phyloP scores from a whole-genome alignment of 2,797 vertebrate genomes.

The Anolis apletophallus region DNA sequence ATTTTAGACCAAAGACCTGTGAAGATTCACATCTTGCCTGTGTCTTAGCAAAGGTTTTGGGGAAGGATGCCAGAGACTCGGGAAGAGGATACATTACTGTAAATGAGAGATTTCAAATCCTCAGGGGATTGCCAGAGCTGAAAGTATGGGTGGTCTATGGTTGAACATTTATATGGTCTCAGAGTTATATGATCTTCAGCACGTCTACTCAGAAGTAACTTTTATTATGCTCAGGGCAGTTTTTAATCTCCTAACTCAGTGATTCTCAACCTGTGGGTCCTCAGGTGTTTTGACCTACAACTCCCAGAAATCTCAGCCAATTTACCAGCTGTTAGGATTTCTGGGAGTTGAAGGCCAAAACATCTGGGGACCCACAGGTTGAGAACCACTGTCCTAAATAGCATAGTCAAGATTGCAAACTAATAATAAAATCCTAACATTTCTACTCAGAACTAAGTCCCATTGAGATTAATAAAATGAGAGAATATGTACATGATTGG shows the following conservation, averaged over 20 bases:
- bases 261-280: too few species aligned
- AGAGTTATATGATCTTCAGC: too few species aligned
- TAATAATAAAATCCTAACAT: neutral
- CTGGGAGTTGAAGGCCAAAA: too few species aligned
- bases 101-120: slow-evolving; percentile 25
- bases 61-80: slow-evolving; percentile 3
- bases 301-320: too few species aligned
- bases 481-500: neutral
- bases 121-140: slow-evolving; percentile 8
- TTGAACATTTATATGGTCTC: neutral
- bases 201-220: neutral
- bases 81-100: neutral
- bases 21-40: neutral
- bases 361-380: too few species aligned
- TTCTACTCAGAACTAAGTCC: neutral
- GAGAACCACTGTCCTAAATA: neutral
- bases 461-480: neutral
- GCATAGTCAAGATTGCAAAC: neutral
- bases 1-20: slow-evolving; percentile 19
- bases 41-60: neutral
- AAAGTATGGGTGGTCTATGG: neutral
- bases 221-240: too few species aligned
- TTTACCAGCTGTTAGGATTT: too few species aligned
- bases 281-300: too few species aligned
- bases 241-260: too few species aligned